Evolutionary conservation across 1,140 invertebrate species (phyloP), one percentile per base, ranked within the genome.

Genomic region (Zaprionus camerounensis): DNA sequence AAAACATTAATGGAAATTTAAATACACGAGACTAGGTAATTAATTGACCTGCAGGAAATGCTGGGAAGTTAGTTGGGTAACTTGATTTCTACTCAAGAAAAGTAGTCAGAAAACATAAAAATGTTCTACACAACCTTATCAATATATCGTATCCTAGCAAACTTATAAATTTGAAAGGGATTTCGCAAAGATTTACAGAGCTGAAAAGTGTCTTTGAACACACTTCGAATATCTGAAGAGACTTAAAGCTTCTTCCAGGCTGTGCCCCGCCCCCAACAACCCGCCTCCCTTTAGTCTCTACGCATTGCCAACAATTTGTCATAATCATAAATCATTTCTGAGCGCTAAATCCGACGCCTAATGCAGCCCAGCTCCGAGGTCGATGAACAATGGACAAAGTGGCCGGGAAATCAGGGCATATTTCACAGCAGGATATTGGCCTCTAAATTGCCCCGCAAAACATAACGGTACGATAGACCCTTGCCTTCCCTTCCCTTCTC

Each of bases 361-460:
- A 88, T 82, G 76, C 81, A 68, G 62, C 56, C 69, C 67, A 70
- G 49, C 15, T 57, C 66, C 63, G 71, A 70, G 63, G 62, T 58
- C 53, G 12, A 67, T 75, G 61, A 72, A 71, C 79, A 86, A 65
- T 73, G 55, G 69, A 15, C 61, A 68, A 66, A 71, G 67, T 58
- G n/a, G 24, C 38, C 68, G 61, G 73, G 59, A 80, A 88, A 91
- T 85, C 83, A 91, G 81, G 83, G 81, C 91, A 91, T 92, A 91
- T 92, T 91, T 85, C 91, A 86, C 91, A 92, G 91, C 91, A 82
- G 91, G 91, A 92, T 92, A 92, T 92, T 90, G 88, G 88, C 91
- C 91, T 92, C 88, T 82, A 92, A 92, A 91, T 92, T 91, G 88
- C 78, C 84, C 91, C 91, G 85, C 91, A 91, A 92, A 91, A 88